A percentile compares a stretch with the other conserved stretches of the same genome.
Evolutionary conservation across 2,797 vertebrate species (phyloP).

Genomic region (Sebastes iracundus): DNA sequence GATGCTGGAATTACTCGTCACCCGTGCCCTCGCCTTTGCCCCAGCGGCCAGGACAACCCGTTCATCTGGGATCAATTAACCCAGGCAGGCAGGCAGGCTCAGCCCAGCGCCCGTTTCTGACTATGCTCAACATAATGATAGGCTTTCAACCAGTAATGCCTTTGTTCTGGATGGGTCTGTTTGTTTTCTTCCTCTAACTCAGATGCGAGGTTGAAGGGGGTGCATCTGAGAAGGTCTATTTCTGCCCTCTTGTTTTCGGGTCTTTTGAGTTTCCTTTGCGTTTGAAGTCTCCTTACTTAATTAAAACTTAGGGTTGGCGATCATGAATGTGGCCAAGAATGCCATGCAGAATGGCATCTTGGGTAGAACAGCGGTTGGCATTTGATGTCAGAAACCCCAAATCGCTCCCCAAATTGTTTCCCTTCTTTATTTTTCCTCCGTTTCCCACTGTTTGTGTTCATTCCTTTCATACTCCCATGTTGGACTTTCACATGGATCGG

Average conservation of each 20-base stretch:
- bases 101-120: conserved; percentile 55
- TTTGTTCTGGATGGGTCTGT: conserved; percentile 73
- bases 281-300: conserved; percentile 70
- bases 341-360: conserved; percentile 61
- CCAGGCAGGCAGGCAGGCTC: conserved; percentile 42
- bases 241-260: conserved; percentile 63
- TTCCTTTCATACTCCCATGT: conserved; percentile 29
- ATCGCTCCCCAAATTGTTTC: conserved; percentile 55
- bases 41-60: conserved; percentile 23
- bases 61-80: conserved; percentile 79
- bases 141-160: conserved; percentile 67
- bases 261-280: conserved; percentile 50
- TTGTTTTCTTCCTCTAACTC: conserved; percentile 71
- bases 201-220: conserved; percentile 60
- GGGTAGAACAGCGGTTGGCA: conserved; percentile 56
- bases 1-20: not conserved
- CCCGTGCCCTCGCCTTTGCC: conserved; percentile 1
- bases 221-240: conserved; percentile 67
- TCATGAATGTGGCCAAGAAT: conserved; percentile 63
- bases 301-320: conserved; percentile 67
- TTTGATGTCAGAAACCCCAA: conserved; percentile 66
- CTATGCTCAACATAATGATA: conserved; percentile 73
- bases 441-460: conserved; percentile 42
- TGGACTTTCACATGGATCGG: conserved; percentile 11
- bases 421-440: conserved; percentile 31